Base-by-base conservation (phyloP, 2,797 vertebrate species). In the Darevskia nairensis region DNA sequence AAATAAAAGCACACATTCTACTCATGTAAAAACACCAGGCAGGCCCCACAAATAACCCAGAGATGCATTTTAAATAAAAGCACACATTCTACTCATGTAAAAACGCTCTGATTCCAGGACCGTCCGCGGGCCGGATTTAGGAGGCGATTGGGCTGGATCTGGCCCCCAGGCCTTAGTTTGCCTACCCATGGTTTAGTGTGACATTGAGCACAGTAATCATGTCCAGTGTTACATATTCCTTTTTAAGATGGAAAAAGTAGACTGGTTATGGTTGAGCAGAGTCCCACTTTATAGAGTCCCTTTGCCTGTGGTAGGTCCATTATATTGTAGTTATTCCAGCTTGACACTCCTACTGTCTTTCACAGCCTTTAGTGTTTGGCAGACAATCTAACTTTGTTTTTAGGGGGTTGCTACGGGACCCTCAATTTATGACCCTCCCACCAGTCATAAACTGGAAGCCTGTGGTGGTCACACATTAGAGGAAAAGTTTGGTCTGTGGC, bases 91-190 rank as follows among this genome's bases (percentile, higher is more conserved):
- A 55, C 50, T 50, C 50, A 55, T 55, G 13, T 55, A 4, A 55
- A 55, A 15, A 55, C 50, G 15, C 0, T 1, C 13, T 55, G 13
- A 55, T 55, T 55, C 50, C 13, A 13, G 13, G 13, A 15, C 3
- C 1, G 50, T 15, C 50, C 0, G 3, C 3, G 1, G 50, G 3
- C 13, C 1, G 50, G 50, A 55, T 55, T 55, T 55, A 55, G 50
- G 15, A 55, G 50, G 13, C 3, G 3, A 55, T 55, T 15, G 13
- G 0, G 3, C 1, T 10, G 1, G 50, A 55, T 55, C 50, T 1
- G 50, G 50, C 3, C 50, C 13, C 50, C 0, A 3, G 3, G 11
- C 13, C 50, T 55, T 55, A 55, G 50, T 55, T 55, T 55, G 13
- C 50, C 50, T 55, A 55, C 23, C 27, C 8, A 29, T 29, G 23